Base-by-base conservation (phyloP, 1,140 invertebrate species). In the Temnothorax curvispinosus region DNA sequence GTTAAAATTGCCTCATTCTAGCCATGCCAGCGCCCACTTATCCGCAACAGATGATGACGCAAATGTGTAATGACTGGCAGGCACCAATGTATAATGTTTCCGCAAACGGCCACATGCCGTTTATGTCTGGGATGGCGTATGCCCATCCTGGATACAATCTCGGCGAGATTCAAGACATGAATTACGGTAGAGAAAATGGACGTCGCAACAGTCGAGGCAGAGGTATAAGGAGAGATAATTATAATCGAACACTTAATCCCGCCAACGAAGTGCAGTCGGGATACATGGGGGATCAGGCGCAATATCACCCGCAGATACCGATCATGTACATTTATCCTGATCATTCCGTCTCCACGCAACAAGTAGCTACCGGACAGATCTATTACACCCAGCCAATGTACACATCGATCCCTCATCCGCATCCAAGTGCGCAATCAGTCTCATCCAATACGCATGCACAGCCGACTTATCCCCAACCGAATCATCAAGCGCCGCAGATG, bases 261-360 rank as follows among this genome's bases (percentile, higher is more conserved):
- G 86, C 86, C 13, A 92, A 90, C 47, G 93, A 95, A 67, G 90
- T 95, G 7, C 93, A 92, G 44, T 47, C 90, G 8, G 77, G 88
- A 54, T 95, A 93, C n/a, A 78, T 93, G 35, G 84, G 77, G 21
- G 90, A 93, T 3, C 92, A 88, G 38, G 64, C 87, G 32, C 91
- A 92, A 75, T 91, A 90, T 78, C 90, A 91, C 15, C 77, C 77
- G 8, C 88, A 76, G 75, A 76, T 91, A 56, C 88, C 89, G 32
- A 88, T 91, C 85, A 78, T 90, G 86, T 69, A 88, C 69, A 44
- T 91, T 41, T 85, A 90, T 64, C 56, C 88, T 18, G 92, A 91
- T 78, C 86, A 92, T 56, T 60, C 72, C n/a, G 86, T 92, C 41
- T 81, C 86, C 2, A 72, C 90, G 1, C 92, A 93, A 74, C 92